Evolutionary conservation across 1,140 invertebrate genomes (phyloP), one percentile per base, ranked within the genome.

Genomic region (Euura lappo): DNA sequence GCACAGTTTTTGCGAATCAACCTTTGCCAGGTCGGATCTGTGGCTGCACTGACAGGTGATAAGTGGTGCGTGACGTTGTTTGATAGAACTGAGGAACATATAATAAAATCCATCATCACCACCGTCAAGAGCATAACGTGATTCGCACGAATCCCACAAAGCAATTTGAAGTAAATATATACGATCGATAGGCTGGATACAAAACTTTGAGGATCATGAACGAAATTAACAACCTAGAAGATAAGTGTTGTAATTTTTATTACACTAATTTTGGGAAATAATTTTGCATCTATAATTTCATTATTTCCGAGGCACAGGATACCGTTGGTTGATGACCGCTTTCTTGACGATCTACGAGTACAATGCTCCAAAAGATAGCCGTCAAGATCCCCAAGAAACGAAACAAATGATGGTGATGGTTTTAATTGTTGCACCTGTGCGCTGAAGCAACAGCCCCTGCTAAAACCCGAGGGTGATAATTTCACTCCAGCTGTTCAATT

Each of bases 91-190:
- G 10, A 60, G 67, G 45, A 42, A 47, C 44, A 28, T 71, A 71
- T 77, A 76, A 80, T 78, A 79, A 80, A 76, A 75, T 28, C 77
- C 75, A 73, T 75, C 77, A 79, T 75, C 65, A 71, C 51, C 72
- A 67, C 45, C 69, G 70, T 71, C 74, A 60, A 74, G 79, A 75
- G 75, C 74, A 73, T 69, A 77, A 78, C 44, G 68, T 68, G 80
- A 74, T 72, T 74, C 75, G 77, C 75, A 72, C 68, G 71, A 76
- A 81, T 82, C 81, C 79, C 81, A 82, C 75, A 80, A 79, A 79
- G 81, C 79, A 80, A 82, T 82, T 77, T 77, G 77, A 81, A 81
- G 79, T 82, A 82, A 82, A 82, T 79, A 81, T 60, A 60, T 60
- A 60, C 1, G 28, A 28, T 6, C 51, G 6, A 60, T 60, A 28